These are phyloP conservation scores for Mormyrops attenuatus DNA, from an alignment of 2,797 vertebrate species.

Conservation along the genomic window DNA sequence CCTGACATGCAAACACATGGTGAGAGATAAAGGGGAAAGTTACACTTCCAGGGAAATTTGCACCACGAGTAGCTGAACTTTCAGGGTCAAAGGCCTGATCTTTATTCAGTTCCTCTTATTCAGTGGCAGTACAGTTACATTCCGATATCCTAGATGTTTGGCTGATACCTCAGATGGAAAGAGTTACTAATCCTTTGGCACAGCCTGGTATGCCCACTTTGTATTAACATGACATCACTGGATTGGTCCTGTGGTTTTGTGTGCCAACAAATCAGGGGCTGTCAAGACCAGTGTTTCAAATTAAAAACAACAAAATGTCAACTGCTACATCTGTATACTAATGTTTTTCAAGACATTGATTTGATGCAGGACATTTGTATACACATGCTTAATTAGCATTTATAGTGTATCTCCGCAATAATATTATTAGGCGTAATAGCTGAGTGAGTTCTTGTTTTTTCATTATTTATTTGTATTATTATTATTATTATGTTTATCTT, in stretches of 20 bases:
- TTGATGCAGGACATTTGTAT: neutral
- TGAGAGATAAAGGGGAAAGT: neutral
- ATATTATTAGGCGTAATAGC: neutral
- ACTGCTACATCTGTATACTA: neutral
- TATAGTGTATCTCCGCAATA: neutral
- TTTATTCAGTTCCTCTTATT: neutral
- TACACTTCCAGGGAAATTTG: neutral
- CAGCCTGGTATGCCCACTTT: neutral
- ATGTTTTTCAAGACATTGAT: neutral
- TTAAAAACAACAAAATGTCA: neutral
- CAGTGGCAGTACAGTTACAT: neutral
- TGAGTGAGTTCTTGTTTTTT: neutral
- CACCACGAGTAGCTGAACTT: neutral
- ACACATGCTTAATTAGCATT: constrained; percentile 5
- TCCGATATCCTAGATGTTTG: neutral
- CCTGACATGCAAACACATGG: neutral
- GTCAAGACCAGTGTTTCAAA: neutral
- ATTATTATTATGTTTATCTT: neutral
- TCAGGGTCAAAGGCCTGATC: neutral
- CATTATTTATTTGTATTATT: neutral
- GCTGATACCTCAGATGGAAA: neutral
- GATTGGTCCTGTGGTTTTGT: neutral
- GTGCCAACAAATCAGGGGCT: neutral
- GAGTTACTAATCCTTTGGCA: neutral
- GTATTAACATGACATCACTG: neutral